Evolutionary conservation across 2,113 vertebrate species (phyloP).

Genomic region (Ancistrus triradiatus): DNA sequence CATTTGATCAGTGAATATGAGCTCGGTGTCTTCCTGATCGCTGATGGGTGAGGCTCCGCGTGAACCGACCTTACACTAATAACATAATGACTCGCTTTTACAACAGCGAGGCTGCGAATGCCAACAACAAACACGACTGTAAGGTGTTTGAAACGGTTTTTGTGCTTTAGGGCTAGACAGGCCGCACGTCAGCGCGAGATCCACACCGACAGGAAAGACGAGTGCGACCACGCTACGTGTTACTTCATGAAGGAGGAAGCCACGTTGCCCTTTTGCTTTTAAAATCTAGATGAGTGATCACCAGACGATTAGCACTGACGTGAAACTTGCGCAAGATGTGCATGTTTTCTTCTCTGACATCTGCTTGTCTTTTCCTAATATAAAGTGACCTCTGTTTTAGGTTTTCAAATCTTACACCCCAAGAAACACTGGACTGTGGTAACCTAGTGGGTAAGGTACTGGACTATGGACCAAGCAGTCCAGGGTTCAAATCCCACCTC

Average conservation of each 20-base stretch:
- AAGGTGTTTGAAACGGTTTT: neutral
- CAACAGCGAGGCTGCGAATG: neutral
- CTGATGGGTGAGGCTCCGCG: conserved; percentile 4
- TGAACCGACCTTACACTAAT: neutral
- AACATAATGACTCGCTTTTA: neutral
- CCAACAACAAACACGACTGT: too few relatives aligned
- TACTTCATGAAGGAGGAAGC: neutral
- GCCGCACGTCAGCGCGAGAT: neutral
- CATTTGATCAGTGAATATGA: neutral
- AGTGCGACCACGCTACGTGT: conserved; percentile 1
- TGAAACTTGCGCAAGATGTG: too few relatives aligned
- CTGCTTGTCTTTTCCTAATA: too few relatives aligned
- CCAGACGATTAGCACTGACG: too few relatives aligned
- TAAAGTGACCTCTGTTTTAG: too few relatives aligned
- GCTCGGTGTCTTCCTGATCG: neutral
- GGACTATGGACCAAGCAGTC: too few relatives aligned
- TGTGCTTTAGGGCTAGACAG: neutral
- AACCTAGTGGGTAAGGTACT: too few relatives aligned
- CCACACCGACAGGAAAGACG: conserved; percentile 23
- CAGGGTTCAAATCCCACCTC: too few relatives aligned
- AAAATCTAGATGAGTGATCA: too few relatives aligned
- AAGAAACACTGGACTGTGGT: too few relatives aligned
- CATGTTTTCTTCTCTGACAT: too few relatives aligned
- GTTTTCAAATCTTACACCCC: too few relatives aligned
- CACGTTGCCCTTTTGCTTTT: neutral